These are phyloP conservation scores for Ceriagrion tenellum DNA, from an alignment of 2,888 invertebrate genomes.

Conservation along the genomic window DNA sequence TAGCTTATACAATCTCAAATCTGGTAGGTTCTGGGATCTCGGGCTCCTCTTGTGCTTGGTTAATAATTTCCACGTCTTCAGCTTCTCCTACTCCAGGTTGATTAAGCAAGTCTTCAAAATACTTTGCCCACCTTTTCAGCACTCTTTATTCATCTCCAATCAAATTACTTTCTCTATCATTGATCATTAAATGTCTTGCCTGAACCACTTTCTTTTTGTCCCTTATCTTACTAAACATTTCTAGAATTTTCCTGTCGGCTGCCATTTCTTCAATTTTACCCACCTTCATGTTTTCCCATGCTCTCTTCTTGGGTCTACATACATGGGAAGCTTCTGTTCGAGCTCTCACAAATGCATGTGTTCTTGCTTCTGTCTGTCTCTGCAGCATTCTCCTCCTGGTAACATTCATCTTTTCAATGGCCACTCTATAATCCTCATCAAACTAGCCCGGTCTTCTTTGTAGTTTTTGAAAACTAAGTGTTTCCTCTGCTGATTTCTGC, in stretches of 20 bases:
- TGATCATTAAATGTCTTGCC: neutral
- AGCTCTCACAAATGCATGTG: neutral
- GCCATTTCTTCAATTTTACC: neutral
- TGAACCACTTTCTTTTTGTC: neutral
- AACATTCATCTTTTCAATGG: too few species aligned
- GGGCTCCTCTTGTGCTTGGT: neutral
- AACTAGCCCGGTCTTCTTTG: neutral
- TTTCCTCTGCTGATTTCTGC: too few species aligned
- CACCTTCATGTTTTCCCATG: neutral
- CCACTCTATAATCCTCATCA: neutral
- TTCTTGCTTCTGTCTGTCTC: neutral
- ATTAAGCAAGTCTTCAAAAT: neutral
- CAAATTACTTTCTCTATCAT: neutral
- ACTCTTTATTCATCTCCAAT: neutral
- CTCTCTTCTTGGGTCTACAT: neutral
- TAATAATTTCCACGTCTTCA: too few species aligned
- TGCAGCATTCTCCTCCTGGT: too few species aligned
- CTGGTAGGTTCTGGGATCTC: neutral
- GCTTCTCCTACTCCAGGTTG: neutral
- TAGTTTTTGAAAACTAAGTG: too few species aligned
- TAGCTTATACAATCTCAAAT: neutral
- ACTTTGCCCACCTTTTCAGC: neutral
- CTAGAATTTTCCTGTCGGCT: neutral
- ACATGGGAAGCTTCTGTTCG: neutral
- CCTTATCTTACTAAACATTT: neutral